phyloP scores from a whole-genome alignment of 2,797 vertebrate genomes.

The Spheniscus humboldti region DNA sequence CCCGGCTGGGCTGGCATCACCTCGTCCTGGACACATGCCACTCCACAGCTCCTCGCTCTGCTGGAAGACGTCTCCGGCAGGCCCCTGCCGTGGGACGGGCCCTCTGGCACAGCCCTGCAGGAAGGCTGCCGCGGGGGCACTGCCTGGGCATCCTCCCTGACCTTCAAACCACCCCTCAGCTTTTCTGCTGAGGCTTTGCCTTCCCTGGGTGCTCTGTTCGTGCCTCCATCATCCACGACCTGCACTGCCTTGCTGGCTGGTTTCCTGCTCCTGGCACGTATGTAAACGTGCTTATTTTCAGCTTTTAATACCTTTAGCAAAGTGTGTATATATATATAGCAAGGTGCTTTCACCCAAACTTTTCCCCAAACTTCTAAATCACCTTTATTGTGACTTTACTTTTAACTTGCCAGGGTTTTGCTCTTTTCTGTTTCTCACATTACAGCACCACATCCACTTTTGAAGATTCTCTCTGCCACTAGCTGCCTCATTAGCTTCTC shows the following conservation, averaged over 20 bases:
- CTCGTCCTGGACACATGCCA: rapidly evolving
- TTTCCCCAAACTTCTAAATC: neutral
- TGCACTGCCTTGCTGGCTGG: neutral
- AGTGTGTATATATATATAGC: no score
- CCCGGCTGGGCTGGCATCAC: neutral
- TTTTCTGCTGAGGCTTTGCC: neutral
- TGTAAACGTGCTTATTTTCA: neutral
- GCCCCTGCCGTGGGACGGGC: rapidly evolving
- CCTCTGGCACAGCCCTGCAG: neutral
- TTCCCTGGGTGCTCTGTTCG: neutral
- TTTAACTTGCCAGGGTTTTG: neutral
- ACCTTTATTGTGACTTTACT: neutral
- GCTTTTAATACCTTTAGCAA: neutral
- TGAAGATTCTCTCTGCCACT: neutral
- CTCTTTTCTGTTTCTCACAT: neutral
- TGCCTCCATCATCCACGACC: neutral
- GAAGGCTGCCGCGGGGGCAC: neutral
- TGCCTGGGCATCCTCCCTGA: neutral
- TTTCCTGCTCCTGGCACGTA: neutral
- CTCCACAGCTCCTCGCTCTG: rapidly evolving
- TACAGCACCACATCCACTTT: neutral
- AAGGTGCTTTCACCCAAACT: no score
- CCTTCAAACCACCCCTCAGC: neutral
- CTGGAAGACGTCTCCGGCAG: neutral
- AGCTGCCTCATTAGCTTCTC: neutral